Conservation (phyloP, 2,888 invertebrate species). For the Aromia moschata region DNA sequence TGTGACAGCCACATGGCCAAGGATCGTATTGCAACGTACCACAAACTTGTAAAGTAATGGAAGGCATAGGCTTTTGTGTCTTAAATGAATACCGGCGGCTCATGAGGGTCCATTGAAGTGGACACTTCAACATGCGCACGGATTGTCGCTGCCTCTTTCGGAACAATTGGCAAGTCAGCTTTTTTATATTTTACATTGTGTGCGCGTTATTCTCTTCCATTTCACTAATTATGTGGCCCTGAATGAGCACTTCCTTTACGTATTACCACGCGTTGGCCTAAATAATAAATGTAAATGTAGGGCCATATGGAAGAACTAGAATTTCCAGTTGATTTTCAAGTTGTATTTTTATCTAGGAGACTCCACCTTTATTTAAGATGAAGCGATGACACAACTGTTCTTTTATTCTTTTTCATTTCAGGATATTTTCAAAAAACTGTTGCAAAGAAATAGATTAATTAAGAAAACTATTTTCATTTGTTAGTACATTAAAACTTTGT, state of each 20-base stretch:
- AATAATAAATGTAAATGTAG: too few species aligned
- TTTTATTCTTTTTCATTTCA: too few species aligned
- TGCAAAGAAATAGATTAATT: too few species aligned
- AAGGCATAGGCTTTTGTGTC: conserved; percentile 39
- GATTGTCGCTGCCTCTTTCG: conserved; percentile 36
- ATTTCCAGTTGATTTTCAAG: too few species aligned
- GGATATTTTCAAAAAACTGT: too few species aligned
- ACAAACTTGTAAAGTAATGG: conserved; percentile 31
- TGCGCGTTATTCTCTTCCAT: conserved; percentile 36
- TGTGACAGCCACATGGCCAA: conserved; percentile 35
- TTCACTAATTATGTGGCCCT: conserved; percentile 51
- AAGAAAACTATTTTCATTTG: too few species aligned
- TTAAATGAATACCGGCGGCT: conserved; percentile 44
- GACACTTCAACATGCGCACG: conserved; percentile 54
- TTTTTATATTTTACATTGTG: conserved; percentile 42
- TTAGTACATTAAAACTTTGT: too few species aligned
- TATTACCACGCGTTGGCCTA: too few species aligned
- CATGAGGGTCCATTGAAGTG: conserved; percentile 46
- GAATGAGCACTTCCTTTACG: background rate
- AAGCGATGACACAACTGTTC: too few species aligned
- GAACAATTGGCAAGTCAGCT: conserved; percentile 52
- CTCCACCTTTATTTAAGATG: too few species aligned
- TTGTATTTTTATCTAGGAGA: too few species aligned
- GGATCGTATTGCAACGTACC: background rate
- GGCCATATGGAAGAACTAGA: too few species aligned